These are phyloP conservation scores for Antechinus flavipes DNA, from an alignment of 2,113 vertebrate species.

Conservation along the genomic window DNA sequence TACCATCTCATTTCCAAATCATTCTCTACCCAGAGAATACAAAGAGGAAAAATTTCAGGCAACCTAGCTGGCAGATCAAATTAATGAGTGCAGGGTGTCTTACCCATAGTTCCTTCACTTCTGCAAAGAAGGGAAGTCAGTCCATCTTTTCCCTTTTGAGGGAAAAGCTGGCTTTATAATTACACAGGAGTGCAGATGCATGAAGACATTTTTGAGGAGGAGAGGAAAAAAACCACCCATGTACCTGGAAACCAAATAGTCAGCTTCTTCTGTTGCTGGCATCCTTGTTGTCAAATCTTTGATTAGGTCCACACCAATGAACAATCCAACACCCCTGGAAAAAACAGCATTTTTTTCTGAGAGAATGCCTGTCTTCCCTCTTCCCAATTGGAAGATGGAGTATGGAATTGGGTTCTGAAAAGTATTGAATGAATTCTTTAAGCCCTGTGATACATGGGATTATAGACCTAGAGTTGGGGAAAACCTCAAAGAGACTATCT, in stretches of 20 bases:
- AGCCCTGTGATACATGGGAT: not conserved
- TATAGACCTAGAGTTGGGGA: not conserved
- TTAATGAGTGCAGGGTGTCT: not conserved
- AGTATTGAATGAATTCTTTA: not conserved
- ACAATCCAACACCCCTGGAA: constrained; percentile 91
- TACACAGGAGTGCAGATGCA: not conserved
- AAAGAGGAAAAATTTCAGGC: not conserved
- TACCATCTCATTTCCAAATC: not conserved
- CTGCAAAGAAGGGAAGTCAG: not conserved
- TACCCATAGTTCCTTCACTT: too few relatives aligned
- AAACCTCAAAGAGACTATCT: not conserved
- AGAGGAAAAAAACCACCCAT: not conserved
- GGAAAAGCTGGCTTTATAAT: too few relatives aligned
- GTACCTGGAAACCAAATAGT: constrained; percentile 89
- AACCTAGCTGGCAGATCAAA: not conserved
- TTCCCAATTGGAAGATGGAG: not conserved
- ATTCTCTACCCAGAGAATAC: not conserved
- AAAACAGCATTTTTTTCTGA: not conserved
- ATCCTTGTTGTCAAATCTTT: constrained; percentile 86
- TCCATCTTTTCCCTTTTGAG: not conserved
- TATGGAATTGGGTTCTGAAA: not conserved
- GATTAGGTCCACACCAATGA: constrained; percentile 94
- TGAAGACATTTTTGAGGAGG: not conserved
- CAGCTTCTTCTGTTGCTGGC: constrained; percentile 91
- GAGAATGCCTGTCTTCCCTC: not conserved